A percentile compares a stretch with the other conserved stretches of the same genome.
These are phyloP conservation scores for Scartelaos histophorus DNA, from an alignment of 2,113 vertebrate species.

Conservation along the genomic window DNA sequence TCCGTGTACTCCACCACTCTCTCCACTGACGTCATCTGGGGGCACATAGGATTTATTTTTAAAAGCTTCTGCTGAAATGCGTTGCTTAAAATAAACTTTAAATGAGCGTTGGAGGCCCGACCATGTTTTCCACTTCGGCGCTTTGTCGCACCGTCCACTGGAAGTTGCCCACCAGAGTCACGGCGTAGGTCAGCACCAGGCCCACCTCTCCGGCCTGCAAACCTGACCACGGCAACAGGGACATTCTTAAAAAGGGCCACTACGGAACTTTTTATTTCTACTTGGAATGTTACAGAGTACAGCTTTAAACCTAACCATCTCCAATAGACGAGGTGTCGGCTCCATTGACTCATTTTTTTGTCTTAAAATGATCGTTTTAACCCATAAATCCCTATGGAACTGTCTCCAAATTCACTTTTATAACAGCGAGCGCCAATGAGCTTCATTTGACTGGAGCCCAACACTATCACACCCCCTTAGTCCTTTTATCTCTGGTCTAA, in stretches of 20 bases:
- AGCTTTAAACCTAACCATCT: too few species aligned
- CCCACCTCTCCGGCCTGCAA: constrained; percentile 86
- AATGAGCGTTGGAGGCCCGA: constrained; percentile 47
- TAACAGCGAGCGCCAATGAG: too few species aligned
- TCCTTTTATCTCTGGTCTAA: too few species aligned
- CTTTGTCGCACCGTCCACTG: constrained; percentile 93
- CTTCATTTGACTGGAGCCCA: too few species aligned
- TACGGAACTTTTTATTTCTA: background rate
- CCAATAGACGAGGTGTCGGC: too few species aligned
- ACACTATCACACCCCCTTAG: too few species aligned
- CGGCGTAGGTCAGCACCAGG: constrained; percentile 84
- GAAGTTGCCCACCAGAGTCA: constrained; percentile 89
- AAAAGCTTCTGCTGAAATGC: background rate
- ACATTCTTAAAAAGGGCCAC: background rate
- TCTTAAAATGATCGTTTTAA: too few species aligned
- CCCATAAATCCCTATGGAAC: too few species aligned
- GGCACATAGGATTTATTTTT: background rate
- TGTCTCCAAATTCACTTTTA: too few species aligned
- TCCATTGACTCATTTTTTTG: too few species aligned
- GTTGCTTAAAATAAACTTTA: background rate
- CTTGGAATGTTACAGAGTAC: too few species aligned
- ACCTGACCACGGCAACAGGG: constrained; percentile 57
- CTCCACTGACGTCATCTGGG: constrained; percentile 96
- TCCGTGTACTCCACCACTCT: constrained; percentile 91
- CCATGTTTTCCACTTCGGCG: constrained; percentile 92